Conservation (phyloP, 2,888 invertebrate genomes). For the Deroplatys truncata region DNA sequence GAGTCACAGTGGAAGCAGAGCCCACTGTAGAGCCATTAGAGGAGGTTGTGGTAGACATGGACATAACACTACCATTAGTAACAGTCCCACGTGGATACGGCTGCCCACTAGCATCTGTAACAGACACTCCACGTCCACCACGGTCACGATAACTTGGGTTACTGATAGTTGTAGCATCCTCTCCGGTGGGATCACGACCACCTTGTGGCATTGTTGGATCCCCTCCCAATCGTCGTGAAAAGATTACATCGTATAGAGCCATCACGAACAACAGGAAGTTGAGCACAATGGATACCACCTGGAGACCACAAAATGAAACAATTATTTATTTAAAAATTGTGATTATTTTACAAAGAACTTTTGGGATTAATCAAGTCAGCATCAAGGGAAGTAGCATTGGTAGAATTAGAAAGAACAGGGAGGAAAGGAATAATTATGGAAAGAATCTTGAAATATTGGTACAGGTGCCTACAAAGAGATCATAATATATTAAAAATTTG, state of each 20-base stretch:
- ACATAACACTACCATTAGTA: slow-evolving; percentile 43
- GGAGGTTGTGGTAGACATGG: slow-evolving; percentile 44
- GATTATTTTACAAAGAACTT: too few relatives aligned
- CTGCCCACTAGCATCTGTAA: slow-evolving; percentile 84
- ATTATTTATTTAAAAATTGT: not conserved
- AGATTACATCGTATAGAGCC: slow-evolving; percentile 76
- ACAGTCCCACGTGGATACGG: slow-evolving; percentile 63
- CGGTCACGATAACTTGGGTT: slow-evolving; percentile 81
- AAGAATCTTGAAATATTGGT: too few relatives aligned
- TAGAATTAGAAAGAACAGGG: too few relatives aligned
- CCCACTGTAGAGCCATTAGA: slow-evolving; percentile 48
- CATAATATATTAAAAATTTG: too few relatives aligned
- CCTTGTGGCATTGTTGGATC: slow-evolving; percentile 63
- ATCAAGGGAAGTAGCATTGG: too few relatives aligned
- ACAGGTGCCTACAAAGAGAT: too few relatives aligned
- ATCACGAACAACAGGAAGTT: slow-evolving; percentile 72
- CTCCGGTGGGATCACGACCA: slow-evolving; percentile 43
- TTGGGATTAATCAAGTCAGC: too few relatives aligned
- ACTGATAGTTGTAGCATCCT: slow-evolving; percentile 71
- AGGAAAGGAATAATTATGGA: too few relatives aligned
- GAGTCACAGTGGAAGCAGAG: slow-evolving; percentile 43
- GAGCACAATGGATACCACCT: slow-evolving; percentile 75
- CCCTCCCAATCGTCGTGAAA: slow-evolving; percentile 69
- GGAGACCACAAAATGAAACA: slow-evolving; percentile 40
- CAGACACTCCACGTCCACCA: slow-evolving; percentile 56